These are phyloP conservation scores for Mesitornis unicolor DNA, from an alignment of 2,113 vertebrate genomes.

Conservation along the genomic window DNA sequence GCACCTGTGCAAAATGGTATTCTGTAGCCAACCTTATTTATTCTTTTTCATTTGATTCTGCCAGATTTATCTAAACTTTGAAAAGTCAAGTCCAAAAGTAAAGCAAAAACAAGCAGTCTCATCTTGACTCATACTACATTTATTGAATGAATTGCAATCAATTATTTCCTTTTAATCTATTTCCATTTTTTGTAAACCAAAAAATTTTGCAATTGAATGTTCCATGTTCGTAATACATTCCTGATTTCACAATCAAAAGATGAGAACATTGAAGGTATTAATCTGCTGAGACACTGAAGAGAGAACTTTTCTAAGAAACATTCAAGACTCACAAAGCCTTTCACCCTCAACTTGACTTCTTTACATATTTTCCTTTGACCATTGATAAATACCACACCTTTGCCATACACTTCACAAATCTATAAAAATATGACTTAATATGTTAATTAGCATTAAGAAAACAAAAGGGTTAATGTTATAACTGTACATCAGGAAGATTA, in stretches of 20 bases:
- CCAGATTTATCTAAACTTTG: background rate
- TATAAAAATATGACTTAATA: background rate
- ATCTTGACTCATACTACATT: background rate
- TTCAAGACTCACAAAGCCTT: background rate
- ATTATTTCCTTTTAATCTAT: background rate
- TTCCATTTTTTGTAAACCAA: background rate
- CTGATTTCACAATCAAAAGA: background rate
- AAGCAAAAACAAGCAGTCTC: background rate
- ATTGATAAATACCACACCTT: background rate
- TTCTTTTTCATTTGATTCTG: background rate
- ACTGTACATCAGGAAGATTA: background rate
- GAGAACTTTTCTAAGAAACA: background rate
- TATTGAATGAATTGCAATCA: background rate
- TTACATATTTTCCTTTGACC: background rate
- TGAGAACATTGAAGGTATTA: background rate
- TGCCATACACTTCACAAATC: background rate
- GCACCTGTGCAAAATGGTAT: conserved; percentile 51
- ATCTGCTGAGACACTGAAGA: background rate
- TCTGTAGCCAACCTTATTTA: background rate
- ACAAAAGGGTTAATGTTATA: background rate
- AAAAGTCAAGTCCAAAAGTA: background rate
- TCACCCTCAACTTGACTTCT: background rate
- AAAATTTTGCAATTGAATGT: background rate
- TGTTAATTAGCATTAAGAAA: background rate
- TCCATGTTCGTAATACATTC: background rate